Evolutionary conservation across 2,113 vertebrate genomes (phyloP).

Genomic region (Halcyon malimbica): DNA sequence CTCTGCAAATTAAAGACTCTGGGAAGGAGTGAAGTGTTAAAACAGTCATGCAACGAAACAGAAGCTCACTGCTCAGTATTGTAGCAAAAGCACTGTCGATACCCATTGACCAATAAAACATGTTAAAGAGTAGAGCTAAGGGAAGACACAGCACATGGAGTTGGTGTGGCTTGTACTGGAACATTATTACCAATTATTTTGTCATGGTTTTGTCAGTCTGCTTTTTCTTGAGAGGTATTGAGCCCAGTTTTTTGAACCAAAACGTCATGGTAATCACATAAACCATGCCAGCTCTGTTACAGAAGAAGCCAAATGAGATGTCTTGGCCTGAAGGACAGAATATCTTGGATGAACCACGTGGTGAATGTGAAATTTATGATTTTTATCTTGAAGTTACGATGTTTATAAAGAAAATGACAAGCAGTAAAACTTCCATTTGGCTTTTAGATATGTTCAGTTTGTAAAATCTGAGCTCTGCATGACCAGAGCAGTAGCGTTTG

Average conservation of each 20-base stretch:
- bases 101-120: not conserved
- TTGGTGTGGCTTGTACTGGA: not conserved
- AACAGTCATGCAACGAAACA: not conserved
- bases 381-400: not conserved
- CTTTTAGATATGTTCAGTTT: accelerated
- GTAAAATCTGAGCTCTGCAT: not conserved
- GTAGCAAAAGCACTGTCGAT: not conserved
- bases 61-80: not conserved
- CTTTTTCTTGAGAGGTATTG: not conserved
- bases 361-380: not conserved
- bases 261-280: accelerated
- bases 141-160: not conserved
- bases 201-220: not conserved
- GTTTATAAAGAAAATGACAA: not conserved
- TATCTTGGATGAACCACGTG: not conserved
- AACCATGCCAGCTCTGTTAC: not conserved
- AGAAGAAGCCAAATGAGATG: not conserved
- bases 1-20: not conserved
- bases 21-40: not conserved
- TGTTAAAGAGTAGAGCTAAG: not conserved
- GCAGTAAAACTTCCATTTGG: not conserved
- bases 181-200: not conserved
- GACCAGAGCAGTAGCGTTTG: not conserved
- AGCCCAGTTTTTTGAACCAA: not conserved
- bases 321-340: not conserved